Base-by-base conservation (phyloP, 2,888 invertebrate genomes). In the Uloborus plumipes region DNA sequence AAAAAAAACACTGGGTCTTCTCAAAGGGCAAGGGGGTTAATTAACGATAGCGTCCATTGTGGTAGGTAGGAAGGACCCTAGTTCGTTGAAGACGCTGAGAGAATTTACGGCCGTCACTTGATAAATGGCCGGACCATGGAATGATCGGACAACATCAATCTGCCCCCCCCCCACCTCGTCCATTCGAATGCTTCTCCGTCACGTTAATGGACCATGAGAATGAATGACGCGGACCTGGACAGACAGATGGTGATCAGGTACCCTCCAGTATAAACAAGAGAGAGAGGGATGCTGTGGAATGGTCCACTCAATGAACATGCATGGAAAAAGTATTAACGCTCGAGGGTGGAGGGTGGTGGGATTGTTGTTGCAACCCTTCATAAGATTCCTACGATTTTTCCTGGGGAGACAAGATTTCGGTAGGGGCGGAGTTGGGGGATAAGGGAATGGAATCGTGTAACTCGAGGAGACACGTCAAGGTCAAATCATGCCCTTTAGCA, bases 151-250 rank as follows among this genome's bases (percentile, higher is more conserved):
- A 82, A 82, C 81, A 82, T 82, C 76, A 82, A 82, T 82, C 81
- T 82, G 81, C 50, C 18, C 47, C 39, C 7, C 51, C 22, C 65
- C 49, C 66, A 65, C 66, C 47, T 20, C 55, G n/a, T n/a, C 20
- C 55, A 55, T 39, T 62, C 61, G 50, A 70, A 61, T 49, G 62
- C 31, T 53, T 59, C 67, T 67, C 74, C 79, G 69, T 76, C 75
- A 71, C 75, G 76, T 76, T 82, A 82, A 82, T 82, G 81, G 81
- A 71, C 81, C 81, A 82, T 76, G 75, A 67, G 81, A 82, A 82
- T 82, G 81, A 72, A 76, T 71, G 81, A 76, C 49, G 66, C 65
- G 69, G 67, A 9, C 58, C 49, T 70, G 61, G 50, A 67, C 20
- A 39, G 26, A 53, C 72, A 61, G 69, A 55, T 69, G 62, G 47